These are phyloP conservation scores for Ahaetulla prasina DNA, from an alignment of 2,113 vertebrate species.

Conservation along the genomic window DNA sequence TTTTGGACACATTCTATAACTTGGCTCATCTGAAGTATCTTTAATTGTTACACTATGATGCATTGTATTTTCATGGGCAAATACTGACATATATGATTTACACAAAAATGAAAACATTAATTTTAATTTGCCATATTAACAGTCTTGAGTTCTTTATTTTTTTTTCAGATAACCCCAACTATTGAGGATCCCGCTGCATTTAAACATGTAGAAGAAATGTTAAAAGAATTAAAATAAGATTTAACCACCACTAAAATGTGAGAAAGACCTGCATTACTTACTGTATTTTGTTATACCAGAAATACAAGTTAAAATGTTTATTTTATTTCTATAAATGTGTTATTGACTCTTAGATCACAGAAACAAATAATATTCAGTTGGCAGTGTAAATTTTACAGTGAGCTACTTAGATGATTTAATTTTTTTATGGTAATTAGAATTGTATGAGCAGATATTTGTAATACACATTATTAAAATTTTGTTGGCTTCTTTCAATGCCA, in stretches of 20 bases:
- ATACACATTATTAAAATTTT: background rate
- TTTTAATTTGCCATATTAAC: background rate
- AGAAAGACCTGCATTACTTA: background rate
- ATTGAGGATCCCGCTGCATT: slow-evolving; percentile 90
- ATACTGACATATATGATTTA: background rate
- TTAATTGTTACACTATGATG: background rate
- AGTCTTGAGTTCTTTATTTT: background rate
- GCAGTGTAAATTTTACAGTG: background rate
- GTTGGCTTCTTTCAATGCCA: background rate
- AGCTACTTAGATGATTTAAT: background rate
- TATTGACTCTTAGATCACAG: background rate
- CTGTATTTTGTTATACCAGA: background rate
- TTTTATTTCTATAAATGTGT: slow-evolving; percentile 14
- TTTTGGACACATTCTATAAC: background rate
- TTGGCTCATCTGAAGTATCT: background rate
- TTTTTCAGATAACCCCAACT: slow-evolving; percentile 81
- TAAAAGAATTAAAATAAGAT: slow-evolving; percentile 60
- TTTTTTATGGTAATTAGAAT: background rate
- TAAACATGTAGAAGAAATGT: slow-evolving; percentile 77
- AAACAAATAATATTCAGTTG: slow-evolving; percentile 1
- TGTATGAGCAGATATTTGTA: background rate
- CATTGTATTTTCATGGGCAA: background rate
- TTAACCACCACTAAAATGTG: background rate
- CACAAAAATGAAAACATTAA: slow-evolving; percentile 17
- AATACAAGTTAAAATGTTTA: background rate